Evolutionary conservation across 2,797 vertebrate species (phyloP).

Genomic region (Eulemur mongoz): DNA sequence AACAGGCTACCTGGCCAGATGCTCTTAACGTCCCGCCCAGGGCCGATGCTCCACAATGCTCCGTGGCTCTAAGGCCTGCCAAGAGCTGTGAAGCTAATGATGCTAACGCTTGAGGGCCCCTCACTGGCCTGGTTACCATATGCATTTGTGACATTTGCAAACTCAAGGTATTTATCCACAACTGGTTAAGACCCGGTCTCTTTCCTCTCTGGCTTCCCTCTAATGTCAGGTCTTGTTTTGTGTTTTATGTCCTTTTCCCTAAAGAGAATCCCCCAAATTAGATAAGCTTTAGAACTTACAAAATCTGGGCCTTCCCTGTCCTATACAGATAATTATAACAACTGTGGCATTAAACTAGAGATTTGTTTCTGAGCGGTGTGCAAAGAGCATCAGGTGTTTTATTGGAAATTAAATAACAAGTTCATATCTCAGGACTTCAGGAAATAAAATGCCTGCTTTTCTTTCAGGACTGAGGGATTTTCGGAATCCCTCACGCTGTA

Average conservation of each 20-base stretch:
- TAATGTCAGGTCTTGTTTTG: not conserved
- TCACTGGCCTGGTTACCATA: not conserved
- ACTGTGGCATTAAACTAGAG: not conserved
- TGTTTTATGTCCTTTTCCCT: not conserved
- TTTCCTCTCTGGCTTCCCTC: not conserved
- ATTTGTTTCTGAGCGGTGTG: not conserved
- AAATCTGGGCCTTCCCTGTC: not conserved
- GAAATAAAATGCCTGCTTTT: not conserved
- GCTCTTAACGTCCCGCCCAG: not conserved
- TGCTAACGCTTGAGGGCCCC: not conserved
- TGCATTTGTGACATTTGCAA: not conserved
- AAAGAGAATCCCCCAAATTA: not conserved
- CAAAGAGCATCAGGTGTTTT: not conserved
- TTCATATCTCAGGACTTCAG: not conserved
- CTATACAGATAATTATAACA: not conserved
- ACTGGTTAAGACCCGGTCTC: not conserved
- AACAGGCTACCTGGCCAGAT: not conserved
- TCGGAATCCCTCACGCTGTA: not conserved
- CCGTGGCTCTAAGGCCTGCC: not conserved
- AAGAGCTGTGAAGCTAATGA: not conserved
- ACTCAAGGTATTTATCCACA: not conserved
- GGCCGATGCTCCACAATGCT: not conserved
- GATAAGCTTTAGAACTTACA: not conserved
- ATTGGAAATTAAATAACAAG: not conserved
- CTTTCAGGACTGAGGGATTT: not conserved